These are phyloP conservation scores for Chaitophorus viminalis DNA, from an alignment of 2,888 invertebrate species.

Conservation along the genomic window DNA sequence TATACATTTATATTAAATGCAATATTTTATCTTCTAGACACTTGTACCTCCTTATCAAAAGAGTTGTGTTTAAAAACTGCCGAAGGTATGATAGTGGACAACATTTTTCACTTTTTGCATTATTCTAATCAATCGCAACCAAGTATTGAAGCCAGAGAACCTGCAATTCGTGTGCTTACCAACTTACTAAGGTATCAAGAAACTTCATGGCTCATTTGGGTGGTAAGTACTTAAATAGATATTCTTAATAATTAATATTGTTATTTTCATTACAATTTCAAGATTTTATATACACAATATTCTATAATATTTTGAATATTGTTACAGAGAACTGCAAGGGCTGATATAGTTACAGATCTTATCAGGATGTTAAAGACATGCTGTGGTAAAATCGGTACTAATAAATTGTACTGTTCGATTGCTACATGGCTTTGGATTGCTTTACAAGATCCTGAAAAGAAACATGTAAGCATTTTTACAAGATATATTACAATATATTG, in stretches of 20 bases:
- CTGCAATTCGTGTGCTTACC: constrained; percentile 60
- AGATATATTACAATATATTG: not conserved
- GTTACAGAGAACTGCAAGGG: constrained; percentile 6
- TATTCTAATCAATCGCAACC: constrained; percentile 63
- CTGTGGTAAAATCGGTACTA: constrained; percentile 37
- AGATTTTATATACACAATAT: not conserved
- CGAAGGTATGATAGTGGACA: constrained; percentile 52
- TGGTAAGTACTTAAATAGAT: constrained; percentile 15
- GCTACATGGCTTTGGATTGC: constrained; percentile 55
- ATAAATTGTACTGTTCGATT: constrained; percentile 50
- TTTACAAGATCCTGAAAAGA: constrained; percentile 45
- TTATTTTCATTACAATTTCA: not conserved
- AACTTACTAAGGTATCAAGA: constrained; percentile 61
- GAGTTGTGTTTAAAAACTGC: constrained; percentile 52
- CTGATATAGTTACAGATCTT: constrained; percentile 42
- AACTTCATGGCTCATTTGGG: constrained; percentile 53
- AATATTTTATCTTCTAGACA: constrained; percentile 31
- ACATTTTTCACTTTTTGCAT: constrained; percentile 59
- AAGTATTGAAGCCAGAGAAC: constrained; percentile 60
- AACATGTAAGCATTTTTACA: constrained; percentile 22
- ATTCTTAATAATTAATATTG: not conserved
- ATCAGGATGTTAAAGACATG: constrained; percentile 57
- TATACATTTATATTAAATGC: not conserved
- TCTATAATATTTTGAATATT: not conserved
- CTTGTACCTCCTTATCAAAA: constrained; percentile 54